A percentile compares a stretch with the other conserved stretches of the same genome.
Evolutionary conservation across 2,797 vertebrate species (phyloP).

Genomic region (Melanotaenia nigrans): DNA sequence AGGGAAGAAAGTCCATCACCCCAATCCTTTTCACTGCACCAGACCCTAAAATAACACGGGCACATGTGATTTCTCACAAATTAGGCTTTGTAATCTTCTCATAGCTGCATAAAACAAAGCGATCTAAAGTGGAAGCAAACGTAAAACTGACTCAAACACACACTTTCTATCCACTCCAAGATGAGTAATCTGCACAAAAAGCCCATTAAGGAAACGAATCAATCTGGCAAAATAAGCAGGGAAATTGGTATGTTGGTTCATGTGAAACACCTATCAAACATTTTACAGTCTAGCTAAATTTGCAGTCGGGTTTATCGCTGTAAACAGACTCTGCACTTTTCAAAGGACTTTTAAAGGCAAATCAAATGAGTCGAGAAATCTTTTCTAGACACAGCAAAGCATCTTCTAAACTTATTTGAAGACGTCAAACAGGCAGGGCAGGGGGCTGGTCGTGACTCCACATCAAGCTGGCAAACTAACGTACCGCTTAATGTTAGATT

Average conservation of each 20-base stretch:
- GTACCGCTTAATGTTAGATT: conserved; percentile 2
- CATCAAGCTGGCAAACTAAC: conserved; percentile 9
- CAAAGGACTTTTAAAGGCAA: conserved; percentile 28
- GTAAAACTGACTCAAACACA: conserved; percentile 47
- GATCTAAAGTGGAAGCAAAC: conserved; percentile 32
- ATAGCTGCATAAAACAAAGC: conserved; percentile 13
- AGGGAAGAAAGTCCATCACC: not conserved
- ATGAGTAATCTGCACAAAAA: conserved; percentile 25
- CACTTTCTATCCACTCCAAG: conserved; percentile 41
- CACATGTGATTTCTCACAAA: conserved; percentile 13
- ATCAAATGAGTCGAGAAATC: conserved; percentile 42
- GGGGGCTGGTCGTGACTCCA: conserved; percentile 5
- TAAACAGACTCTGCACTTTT: conserved; percentile 33
- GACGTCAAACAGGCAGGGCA: conserved; percentile 23
- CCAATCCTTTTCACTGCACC: not conserved
- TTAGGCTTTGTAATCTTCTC: conserved; percentile 1
- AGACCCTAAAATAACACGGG: not conserved
- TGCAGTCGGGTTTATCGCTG: conserved; percentile 62
- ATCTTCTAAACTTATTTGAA: conserved; percentile 10
- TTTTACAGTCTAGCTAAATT: conserved; percentile 45
- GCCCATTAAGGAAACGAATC: conserved; percentile 36
- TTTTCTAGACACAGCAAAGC: conserved; percentile 23
- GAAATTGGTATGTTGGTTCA: conserved; percentile 24
- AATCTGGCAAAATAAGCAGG: conserved; percentile 29
- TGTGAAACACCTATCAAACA: conserved; percentile 39